Base-by-base conservation (phyloP, 2,113 vertebrate genomes). In the Indicator indicator region DNA sequence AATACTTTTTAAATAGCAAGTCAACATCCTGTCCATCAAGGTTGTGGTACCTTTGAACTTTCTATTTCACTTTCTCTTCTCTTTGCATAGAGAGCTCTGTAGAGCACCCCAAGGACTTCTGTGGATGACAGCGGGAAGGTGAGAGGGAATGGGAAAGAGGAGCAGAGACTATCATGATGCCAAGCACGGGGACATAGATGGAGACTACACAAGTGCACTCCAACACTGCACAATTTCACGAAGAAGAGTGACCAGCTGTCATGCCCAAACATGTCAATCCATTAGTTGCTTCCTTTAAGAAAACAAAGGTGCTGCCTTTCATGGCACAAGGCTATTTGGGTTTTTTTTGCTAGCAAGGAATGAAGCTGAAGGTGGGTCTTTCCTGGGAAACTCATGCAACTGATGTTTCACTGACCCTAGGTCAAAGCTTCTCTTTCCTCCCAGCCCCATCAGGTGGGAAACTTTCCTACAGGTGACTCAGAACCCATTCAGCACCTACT, bases 11-110 rank as follows among this genome's bases (percentile, higher is more conserved):
- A 90, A 75, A 90, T 30, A 79, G 59, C 18, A 88, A 76, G 84
- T 64, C 84, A 95, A 92, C 68, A 93, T 77, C 82, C 89, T 85
- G 83, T 6, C 44, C 50, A 65, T 64, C 33, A 74, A 64, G 48
- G 30, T 2, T 60, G 26, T 26, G 14, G 36, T 94, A 83, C 42
- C 48, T 85, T 75, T 88, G 52, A 89, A 93, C 69, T 59, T 91
- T 48, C 77, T 58, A 65, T 64, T 83, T 48, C 0, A 0, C 85
- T 5, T 80, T 85, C 36, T 23, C n/a, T 80, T 40, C 12, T 71
- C 28, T 26, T 55, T 71, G 42, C 12, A 11, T 2, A 64, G 17
- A 70, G 13, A 12, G 27, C 26, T 67, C 56, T 69, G 28, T 56
- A 58, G 89, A 88, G 60, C 40, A 54, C 6, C 11, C 12, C 44